These are phyloP conservation scores for Nemotelus pantherinus DNA, from an alignment of 2,888 invertebrate genomes.

Conservation along the genomic window DNA sequence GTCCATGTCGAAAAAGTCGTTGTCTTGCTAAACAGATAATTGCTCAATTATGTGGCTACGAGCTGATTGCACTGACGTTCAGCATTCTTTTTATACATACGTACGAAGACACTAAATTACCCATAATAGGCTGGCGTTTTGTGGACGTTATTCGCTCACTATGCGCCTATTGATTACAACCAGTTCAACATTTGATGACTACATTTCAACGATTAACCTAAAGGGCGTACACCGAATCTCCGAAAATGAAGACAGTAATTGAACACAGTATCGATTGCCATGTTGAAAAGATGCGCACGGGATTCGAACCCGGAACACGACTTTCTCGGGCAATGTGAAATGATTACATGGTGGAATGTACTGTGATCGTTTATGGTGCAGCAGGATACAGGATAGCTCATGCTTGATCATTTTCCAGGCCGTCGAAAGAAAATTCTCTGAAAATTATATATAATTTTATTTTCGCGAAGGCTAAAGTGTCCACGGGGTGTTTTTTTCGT, in stretches of 20 bases:
- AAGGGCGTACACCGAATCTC: slow-evolving; percentile 30
- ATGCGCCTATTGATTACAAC: slow-evolving; percentile 35
- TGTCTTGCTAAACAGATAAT: slow-evolving; percentile 45
- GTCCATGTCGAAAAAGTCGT: slow-evolving; percentile 7
- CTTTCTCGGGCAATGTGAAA: neutral
- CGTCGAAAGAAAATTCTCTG: slow-evolving; percentile 25
- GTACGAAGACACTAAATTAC: slow-evolving; percentile 23
- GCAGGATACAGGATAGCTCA: neutral
- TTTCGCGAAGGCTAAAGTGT: neutral
- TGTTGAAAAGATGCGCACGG: slow-evolving; percentile 23
- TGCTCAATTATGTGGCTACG: slow-evolving; percentile 44
- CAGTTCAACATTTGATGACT: slow-evolving; percentile 32
- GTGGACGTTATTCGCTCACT: slow-evolving; percentile 19
- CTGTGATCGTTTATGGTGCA: neutral
- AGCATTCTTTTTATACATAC: neutral
- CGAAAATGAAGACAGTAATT: slow-evolving; percentile 41
- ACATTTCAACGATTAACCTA: slow-evolving; percentile 28
- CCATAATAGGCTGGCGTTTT: slow-evolving; percentile 27
- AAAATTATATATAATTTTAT: slow-evolving; percentile 29
- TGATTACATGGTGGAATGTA: slow-evolving; percentile 1
- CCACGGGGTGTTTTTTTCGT: neutral
- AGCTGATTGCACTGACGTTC: slow-evolving; percentile 16
- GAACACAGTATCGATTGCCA: slow-evolving; percentile 32
- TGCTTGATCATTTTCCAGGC: neutral
- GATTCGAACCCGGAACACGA: slow-evolving; percentile 33